Base-by-base conservation (phyloP, 2,113 vertebrate genomes). In the Pluvialis apricaria region DNA sequence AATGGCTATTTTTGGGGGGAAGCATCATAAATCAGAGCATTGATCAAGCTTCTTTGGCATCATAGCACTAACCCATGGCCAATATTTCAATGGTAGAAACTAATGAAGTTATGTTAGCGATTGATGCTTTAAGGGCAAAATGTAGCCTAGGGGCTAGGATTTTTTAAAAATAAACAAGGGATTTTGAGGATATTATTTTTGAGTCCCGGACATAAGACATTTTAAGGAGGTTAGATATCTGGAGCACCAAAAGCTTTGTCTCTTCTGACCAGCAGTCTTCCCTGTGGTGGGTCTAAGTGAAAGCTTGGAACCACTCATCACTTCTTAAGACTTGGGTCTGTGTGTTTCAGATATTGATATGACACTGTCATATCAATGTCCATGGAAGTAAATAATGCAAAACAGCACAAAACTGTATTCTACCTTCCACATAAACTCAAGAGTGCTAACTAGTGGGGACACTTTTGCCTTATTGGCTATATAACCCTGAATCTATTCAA, bases 401-500 rank as follows among this genome's bases (percentile, higher is more conserved):
- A 85, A 16, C n/a, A 88, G 47, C 38, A 88, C 16, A 83, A 77
- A 88, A 22, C 38, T 31, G 0, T 9, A 25, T 45, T 79, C 38
- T 51, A 51, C 10, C 44, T 24, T 11, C 7, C 22, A 15, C 19
- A 65, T 6, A 45, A 79, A 66, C 14, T 55, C 51, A n/a, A 57
- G 12, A 62, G 8, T 70, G 38, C 13, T 45, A 84, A 51, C 21
- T 65, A 58, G 10, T 0, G 0, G 32, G 22, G 13, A 62, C 12
- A 62, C 12, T 70, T 86, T 13, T 51, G 13, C 19, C 15, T 40
- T 73, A n/a, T 18, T 86, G 12, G 34, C 11, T 77, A 38, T 4
- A 52, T 17, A 93, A 57, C 8, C 21, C 38, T 34, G 19, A 82
- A 51, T 12, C 13, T 65, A 34, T 26, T 71, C 34, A 52, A 57